Conservation (phyloP, 2,113 vertebrate species). For the Numida meleagris region DNA sequence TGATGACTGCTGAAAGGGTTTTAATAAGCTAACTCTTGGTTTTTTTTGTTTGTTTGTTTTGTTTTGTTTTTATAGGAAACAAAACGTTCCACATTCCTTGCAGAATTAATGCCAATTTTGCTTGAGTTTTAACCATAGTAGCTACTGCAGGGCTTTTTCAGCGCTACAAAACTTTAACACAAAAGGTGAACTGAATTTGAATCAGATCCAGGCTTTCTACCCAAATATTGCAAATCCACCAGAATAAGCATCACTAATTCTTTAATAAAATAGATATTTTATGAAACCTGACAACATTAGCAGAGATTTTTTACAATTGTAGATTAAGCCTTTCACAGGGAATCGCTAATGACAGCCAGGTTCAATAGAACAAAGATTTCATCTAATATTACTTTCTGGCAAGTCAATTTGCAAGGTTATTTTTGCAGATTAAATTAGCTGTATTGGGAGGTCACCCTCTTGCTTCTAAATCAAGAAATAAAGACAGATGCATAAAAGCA, state of each 20-base stretch:
- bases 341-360: conserved; percentile 71
- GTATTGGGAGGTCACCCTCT: conserved; percentile 71
- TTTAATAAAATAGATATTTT: conserved; percentile 69
- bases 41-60: neutral
- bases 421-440: conserved; percentile 76
- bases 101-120: neutral
- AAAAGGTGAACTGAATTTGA: conserved; percentile 35
- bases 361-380: conserved; percentile 70
- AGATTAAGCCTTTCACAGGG: conserved; percentile 42
- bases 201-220: neutral
- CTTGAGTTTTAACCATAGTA: neutral
- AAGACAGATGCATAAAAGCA: conserved; percentile 59
- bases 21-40: neutral
- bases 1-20: neutral
- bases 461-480: conserved; percentile 67
- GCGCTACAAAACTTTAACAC: neutral
- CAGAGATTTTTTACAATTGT: conserved; percentile 49
- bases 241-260: conserved; percentile 48
- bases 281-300: conserved; percentile 71
- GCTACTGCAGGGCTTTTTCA: neutral
- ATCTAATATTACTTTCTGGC: conserved; percentile 67
- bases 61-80: neutral
- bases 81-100: neutral
- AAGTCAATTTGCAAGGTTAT: conserved; percentile 73
- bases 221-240: neutral